phyloP scores from a whole-genome alignment of 2,113 vertebrate species.

The Scalopus aquaticus region DNA sequence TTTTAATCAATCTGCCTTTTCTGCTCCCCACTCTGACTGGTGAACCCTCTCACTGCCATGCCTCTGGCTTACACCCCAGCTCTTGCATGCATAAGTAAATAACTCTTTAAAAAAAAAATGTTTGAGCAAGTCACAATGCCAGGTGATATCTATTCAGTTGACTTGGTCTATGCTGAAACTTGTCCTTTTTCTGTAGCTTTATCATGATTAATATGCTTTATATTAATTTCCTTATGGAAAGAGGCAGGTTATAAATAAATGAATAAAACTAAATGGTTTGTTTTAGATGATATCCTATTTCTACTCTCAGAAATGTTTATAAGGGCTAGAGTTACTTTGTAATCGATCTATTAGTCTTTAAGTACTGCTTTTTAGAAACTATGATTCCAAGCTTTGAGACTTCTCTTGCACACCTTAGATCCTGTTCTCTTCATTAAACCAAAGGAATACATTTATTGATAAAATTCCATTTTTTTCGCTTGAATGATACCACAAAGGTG shows the following conservation, averaged over 20 bases:
- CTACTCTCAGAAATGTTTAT: neutral
- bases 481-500: neutral
- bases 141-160: neutral
- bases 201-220: neutral
- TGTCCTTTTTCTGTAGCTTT: neutral
- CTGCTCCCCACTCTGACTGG: no score
- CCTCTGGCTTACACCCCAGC: no score
- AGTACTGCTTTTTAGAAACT: conserved; percentile 5
- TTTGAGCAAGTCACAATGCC: neutral
- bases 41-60: no score
- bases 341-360: neutral
- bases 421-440: neutral
- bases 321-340: neutral
- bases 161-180: neutral
- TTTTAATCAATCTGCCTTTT: no score
- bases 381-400: neutral
- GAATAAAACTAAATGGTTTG: neutral
- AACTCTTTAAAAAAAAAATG: no score
- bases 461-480: conserved; percentile 8
- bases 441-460: neutral
- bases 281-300: neutral
- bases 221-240: conserved; percentile 20
- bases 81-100: no score
- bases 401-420: neutral
- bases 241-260: conserved; percentile 2